Evolutionary conservation across 2,797 vertebrate genomes (phyloP), one percentile per base, ranked within the genome.

Genomic region (Pangasius macronema): DNA sequence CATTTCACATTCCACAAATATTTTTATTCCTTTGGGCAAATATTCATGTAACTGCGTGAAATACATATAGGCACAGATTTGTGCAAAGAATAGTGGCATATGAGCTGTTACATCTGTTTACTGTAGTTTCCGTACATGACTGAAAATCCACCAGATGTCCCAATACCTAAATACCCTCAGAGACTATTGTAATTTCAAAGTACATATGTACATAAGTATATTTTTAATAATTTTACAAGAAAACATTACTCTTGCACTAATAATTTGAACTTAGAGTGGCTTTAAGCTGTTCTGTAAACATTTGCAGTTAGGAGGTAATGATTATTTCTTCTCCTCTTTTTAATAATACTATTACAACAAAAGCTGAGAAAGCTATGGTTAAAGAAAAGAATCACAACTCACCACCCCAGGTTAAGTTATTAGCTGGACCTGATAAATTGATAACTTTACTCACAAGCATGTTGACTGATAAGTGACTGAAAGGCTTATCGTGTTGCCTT

Each of bases 1-100:
- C 55, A 63, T 82, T 82, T 42, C 33, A 42, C 55, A 81, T 81
- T 59, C 18, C 2, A 27, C 33, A 81, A 53, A 77, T 53, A 77
- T 20, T 30, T 53, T 39, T 30, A 33, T 53, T 53, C 33, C 20
- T 57, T 5, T 36, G 33, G 33, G 33, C 55, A 80, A 80, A 49
- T 65, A 33, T 65, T 82, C 5, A 65, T 82, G 27, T 46, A n/a
- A 63, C 0, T 42, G 24, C n/a, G 33, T 20, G 49, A 46, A 39
- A 57, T 24, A 79, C 13, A 3, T 53, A 36, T 36, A 59, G 20
- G n/a, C 11, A 57, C 3, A 59, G 51, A 80, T 7, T 3, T 39
- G 53, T 51, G 30, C 53, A 30, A 76, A 30, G 10, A 57, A 80
- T 57, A 57, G 4, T 80, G 22, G 33, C 8, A 82, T 82, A 65